Base-by-base conservation (phyloP, 2,888 invertebrate genomes). In the Parelbella ahira region DNA sequence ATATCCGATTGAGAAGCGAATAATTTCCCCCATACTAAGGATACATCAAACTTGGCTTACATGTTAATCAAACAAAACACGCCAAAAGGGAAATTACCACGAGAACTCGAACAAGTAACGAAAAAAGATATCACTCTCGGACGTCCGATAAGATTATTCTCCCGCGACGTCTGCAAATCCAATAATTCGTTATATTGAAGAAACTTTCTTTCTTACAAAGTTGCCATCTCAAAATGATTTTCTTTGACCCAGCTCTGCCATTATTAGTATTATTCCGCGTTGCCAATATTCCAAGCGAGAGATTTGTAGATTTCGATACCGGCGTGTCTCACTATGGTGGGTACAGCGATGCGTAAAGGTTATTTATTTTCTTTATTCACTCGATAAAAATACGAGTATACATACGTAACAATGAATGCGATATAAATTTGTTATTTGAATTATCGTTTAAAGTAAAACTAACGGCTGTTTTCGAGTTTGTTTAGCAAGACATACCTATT, bases 151-250 rank as follows among this genome's bases (percentile, higher is more conserved):
- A 61, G 60, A 63, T 63, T 65, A 64, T 63, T 62, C 60, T 56
- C 48, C 45, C 56, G 60, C 66, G 68, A 61, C 68, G 68, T 69
- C 71, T 67, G 63, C 61, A 71, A 69, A 75, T 78, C 78, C 76
- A 82, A 82, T 82, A 80, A 82, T 81, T 81, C 77, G 75, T 79
- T 75, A 77, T 76, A 76, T 77, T 75, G 73, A 77, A 78, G 70
- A 78, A 80, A 80, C 60, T 80, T 81, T 70, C 60, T 80, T 81
- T 70, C 66, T 60, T 55, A 56, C 67, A 56, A 70, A 80, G 68
- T 73, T 75, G 56, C 59, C 64, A 58, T 57, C 67, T 67, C 63
- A 65, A 66, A 72, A 77, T 78, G 64, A 80, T 75, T 76, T 70
- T 70, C 73, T 77, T 77, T 76, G 77, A 74, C 68, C 69, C 70